These are phyloP conservation scores for Oscheius sp. DNA, from an alignment of 1,140 invertebrate genomes.

Conservation along the genomic window DNA sequence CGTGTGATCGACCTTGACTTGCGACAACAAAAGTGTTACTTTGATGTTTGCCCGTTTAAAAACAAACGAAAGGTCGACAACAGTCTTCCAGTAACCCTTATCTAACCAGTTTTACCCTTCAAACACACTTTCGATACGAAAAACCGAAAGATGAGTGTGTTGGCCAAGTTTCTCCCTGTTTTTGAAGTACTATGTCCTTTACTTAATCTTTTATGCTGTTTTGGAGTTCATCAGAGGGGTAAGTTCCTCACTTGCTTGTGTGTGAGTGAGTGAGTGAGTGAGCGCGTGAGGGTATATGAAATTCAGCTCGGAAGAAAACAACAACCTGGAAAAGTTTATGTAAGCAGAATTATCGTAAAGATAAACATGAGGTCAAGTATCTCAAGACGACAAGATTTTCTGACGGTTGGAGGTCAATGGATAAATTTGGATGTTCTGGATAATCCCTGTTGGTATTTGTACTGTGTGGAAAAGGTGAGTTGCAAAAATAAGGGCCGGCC, in stretches of 20 bases:
- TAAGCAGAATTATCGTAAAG: background rate
- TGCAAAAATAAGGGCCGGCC: too few species aligned
- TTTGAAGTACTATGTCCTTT: background rate
- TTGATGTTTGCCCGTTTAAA: too few species aligned
- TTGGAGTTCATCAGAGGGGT: background rate
- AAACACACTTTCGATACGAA: background rate
- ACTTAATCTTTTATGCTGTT: background rate
- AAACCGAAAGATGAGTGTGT: background rate
- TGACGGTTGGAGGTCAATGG: background rate
- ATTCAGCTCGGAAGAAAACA: background rate
- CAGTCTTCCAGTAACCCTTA: too few species aligned
- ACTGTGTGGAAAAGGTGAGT: conserved; percentile 13
- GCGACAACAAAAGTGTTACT: too few species aligned
- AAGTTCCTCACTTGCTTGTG: background rate
- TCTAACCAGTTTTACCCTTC: too few species aligned
- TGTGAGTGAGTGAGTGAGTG: background rate
- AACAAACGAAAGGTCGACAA: too few species aligned
- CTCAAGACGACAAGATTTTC: background rate
- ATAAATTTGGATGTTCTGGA: background rate
- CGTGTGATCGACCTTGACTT: too few species aligned
- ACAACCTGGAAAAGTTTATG: background rate
- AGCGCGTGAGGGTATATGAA: background rate
- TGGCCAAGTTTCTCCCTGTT: background rate
- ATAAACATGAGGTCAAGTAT: conserved; percentile 11
- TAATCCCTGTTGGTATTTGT: conserved; percentile 2